Evolutionary conservation across 2,888 invertebrate species (phyloP).

Genomic region (Lithophane leautieri): DNA sequence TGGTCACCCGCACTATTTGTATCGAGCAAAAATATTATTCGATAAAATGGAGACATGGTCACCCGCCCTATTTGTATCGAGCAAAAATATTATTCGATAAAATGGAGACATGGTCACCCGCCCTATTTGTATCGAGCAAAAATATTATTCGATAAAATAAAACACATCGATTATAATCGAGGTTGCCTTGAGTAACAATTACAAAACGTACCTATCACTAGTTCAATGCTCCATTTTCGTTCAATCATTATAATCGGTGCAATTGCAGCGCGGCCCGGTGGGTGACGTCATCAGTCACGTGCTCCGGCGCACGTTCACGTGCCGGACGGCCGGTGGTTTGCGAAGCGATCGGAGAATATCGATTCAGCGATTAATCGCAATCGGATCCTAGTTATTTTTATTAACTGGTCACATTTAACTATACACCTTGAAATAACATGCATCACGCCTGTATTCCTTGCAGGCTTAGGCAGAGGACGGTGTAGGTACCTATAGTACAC

Average conservation of each 20-base stretch:
- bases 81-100: constrained; percentile 12
- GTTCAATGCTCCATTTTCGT: constrained; percentile 68
- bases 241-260: constrained; percentile 50
- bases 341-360: constrained; percentile 36
- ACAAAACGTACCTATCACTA: constrained; percentile 44
- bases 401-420: neutral
- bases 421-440: neutral
- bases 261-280: constrained; percentile 44
- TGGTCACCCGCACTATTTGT: neutral
- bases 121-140: neutral
- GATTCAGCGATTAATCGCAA: constrained; percentile 30
- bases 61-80: neutral
- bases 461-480: neutral
- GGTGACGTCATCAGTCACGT: constrained; percentile 68
- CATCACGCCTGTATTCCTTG: neutral
- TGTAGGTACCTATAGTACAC: neutral
- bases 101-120: neutral
- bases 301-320: constrained; percentile 56
- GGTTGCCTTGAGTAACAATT: constrained; percentile 22
- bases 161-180: constrained; percentile 42
- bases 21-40: constrained; percentile 12
- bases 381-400: constrained; percentile 25
- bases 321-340: constrained; percentile 25
- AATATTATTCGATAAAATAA: constrained; percentile 30
- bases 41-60: too few relatives aligned